Evolutionary conservation across 2,113 vertebrate genomes (phyloP).

Genomic region (Sprattus sprattus): DNA sequence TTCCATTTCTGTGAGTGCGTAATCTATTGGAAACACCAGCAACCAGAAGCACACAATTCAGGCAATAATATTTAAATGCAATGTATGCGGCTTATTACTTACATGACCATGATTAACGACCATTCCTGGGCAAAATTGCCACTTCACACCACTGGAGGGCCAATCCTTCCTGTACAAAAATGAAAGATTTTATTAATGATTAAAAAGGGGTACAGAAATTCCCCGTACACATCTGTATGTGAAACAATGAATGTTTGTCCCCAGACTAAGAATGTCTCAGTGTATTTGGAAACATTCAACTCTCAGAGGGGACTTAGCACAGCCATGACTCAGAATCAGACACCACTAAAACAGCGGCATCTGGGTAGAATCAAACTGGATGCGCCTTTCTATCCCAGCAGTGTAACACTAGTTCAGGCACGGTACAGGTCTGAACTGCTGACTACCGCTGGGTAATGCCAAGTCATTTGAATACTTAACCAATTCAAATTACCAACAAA

Average conservation of each 20-base stretch:
- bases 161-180: conserved; percentile 11
- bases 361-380: conserved; percentile 33
- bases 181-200: not conserved
- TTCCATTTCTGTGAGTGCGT: too few species aligned
- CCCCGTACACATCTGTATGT: not conserved
- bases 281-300: conserved; percentile 55
- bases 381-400: conserved; percentile 68
- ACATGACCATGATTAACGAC: conserved; percentile 29
- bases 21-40: not conserved
- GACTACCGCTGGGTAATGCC: conserved; percentile 65
- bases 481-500: not conserved
- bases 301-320: conserved; percentile 61
- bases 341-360: conserved; percentile 67
- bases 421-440: conserved; percentile 59
- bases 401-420: conserved; percentile 73
- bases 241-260: conserved; percentile 51
- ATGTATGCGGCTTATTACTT: not conserved
- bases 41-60: not conserved
- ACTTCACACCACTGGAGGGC: not conserved
- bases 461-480: not conserved
- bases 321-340: conserved; percentile 41
- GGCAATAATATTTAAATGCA: not conserved
- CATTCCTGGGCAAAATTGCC: conserved; percentile 19
- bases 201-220: not conserved
- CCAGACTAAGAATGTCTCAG: conserved; percentile 61